A percentile compares a stretch with the other conserved stretches of the same genome.
phyloP scores from a whole-genome alignment of 2,888 invertebrate genomes.

The Abscondita cerata region DNA sequence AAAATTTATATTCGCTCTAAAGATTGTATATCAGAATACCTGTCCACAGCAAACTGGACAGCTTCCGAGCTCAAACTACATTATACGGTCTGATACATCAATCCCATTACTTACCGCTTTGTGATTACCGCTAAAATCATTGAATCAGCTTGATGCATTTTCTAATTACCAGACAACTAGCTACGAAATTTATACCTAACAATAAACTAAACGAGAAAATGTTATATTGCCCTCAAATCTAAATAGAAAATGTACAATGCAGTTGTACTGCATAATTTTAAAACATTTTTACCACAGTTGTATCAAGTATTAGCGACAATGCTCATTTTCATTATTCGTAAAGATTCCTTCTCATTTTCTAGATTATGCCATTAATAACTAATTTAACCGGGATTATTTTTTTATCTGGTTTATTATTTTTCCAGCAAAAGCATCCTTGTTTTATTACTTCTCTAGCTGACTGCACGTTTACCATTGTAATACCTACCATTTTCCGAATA shows the following conservation, averaged over 20 bases:
- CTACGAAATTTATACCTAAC: slow-evolving; percentile 40
- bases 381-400: too few relatives aligned
- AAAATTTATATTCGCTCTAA: slow-evolving; percentile 27
- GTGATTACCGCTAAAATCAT: slow-evolving; percentile 42
- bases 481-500: too few relatives aligned
- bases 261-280: neutral
- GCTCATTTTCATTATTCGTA: too few relatives aligned
- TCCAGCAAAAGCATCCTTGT: too few relatives aligned
- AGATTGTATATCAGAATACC: slow-evolving; percentile 29
- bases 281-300: neutral
- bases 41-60: slow-evolving; percentile 25
- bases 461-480: too few relatives aligned
- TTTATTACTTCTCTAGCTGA: too few relatives aligned
- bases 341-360: too few relatives aligned
- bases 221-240: slow-evolving; percentile 15
- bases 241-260: slow-evolving; percentile 8
- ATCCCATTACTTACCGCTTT: slow-evolving; percentile 34
- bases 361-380: too few relatives aligned
- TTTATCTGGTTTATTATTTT: too few relatives aligned
- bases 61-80: slow-evolving; percentile 32
- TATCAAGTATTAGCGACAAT: too few relatives aligned
- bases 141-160: slow-evolving; percentile 47
- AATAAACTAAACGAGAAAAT: slow-evolving; percentile 31
- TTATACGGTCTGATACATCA: slow-evolving; percentile 36
- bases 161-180: slow-evolving; percentile 44